phyloP scores from a whole-genome alignment of 2,888 invertebrate genomes.

The Trimorus sp. region DNA sequence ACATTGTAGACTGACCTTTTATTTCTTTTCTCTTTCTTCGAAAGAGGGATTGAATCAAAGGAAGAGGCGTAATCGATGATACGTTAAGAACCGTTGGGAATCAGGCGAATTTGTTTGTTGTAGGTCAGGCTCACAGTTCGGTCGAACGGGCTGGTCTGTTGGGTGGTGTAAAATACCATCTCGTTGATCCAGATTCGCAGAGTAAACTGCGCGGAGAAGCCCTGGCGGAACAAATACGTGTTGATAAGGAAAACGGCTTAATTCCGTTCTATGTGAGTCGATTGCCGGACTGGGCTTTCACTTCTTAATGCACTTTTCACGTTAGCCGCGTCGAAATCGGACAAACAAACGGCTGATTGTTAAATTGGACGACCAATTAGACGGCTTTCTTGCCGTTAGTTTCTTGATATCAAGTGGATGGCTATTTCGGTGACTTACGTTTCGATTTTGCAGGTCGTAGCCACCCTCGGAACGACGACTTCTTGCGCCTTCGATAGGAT shows the following conservation, averaged over 20 bases:
- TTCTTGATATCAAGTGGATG: too few relatives aligned
- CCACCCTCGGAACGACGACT: slow-evolving; percentile 97
- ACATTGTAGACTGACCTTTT: too few relatives aligned
- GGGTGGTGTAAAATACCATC: slow-evolving; percentile 91
- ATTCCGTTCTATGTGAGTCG: slow-evolving; percentile 96
- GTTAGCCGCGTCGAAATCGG: background rate
- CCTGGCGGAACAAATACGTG: slow-evolving; percentile 89
- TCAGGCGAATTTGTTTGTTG: slow-evolving; percentile 15
- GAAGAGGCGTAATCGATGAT: too few relatives aligned
- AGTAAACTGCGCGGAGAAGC: slow-evolving; percentile 89
- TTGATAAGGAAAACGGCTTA: slow-evolving; percentile 93
- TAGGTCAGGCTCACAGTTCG: slow-evolving; percentile 76
- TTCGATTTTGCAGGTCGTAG: slow-evolving; percentile 83
- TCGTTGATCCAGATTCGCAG: slow-evolving; percentile 88
- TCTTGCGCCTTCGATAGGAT: slow-evolving; percentile 96
- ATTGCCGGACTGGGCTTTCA: slow-evolving; percentile 9
- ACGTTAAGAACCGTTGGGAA: background rate
- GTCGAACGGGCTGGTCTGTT: slow-evolving; percentile 96
- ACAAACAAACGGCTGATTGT: too few relatives aligned
- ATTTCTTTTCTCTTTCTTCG: too few relatives aligned
- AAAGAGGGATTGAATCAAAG: too few relatives aligned
- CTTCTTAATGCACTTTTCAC: slow-evolving; percentile 7
- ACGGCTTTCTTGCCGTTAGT: too few relatives aligned
- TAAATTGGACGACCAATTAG: too few relatives aligned
- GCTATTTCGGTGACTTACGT: too few relatives aligned